Percentiles rank a stretch among this genome's conserved stretches.
phyloP scores from a whole-genome alignment of 1,140 invertebrate species.

The Platorchestia sp. region DNA sequence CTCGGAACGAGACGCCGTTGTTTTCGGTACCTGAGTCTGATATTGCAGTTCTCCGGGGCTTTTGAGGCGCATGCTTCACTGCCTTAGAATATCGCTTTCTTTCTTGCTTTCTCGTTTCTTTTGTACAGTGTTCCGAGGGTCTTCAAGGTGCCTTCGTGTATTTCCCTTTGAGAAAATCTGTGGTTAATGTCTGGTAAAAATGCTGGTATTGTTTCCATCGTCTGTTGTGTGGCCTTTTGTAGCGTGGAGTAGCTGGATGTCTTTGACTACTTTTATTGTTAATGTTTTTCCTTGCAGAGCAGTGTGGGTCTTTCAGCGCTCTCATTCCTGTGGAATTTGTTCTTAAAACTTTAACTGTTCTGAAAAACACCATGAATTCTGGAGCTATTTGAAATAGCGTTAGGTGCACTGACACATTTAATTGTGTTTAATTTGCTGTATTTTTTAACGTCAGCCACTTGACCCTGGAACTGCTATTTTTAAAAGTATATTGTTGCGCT shows the following conservation, averaged over 20 bases:
- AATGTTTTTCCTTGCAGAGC: neutral
- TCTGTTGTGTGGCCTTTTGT: neutral
- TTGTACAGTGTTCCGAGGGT: neutral
- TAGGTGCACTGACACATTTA: neutral
- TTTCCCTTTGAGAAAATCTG: conserved; percentile 8
- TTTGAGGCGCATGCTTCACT: conserved; percentile 29
- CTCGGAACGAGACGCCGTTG: conserved; percentile 50
- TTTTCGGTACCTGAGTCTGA: conserved; percentile 55
- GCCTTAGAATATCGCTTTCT: conserved; percentile 44
- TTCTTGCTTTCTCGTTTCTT: conserved; percentile 3
- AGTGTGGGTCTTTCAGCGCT: neutral
- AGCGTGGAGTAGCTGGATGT: neutral
- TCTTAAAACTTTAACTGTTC: neutral
- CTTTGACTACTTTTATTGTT: neutral
- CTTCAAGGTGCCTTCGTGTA: neutral
- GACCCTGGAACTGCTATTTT: neutral
- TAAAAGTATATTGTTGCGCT: neutral
- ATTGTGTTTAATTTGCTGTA: neutral
- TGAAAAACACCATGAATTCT: neutral
- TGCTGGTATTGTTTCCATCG: neutral
- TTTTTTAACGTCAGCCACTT: neutral
- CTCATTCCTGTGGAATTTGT: neutral
- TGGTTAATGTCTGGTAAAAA: conserved; percentile 9
- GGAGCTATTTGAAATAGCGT: neutral
- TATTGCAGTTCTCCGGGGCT: conserved; percentile 48